These are phyloP conservation scores for Lutjanus campechanus DNA, from an alignment of 2,797 vertebrate species.

Conservation along the genomic window DNA sequence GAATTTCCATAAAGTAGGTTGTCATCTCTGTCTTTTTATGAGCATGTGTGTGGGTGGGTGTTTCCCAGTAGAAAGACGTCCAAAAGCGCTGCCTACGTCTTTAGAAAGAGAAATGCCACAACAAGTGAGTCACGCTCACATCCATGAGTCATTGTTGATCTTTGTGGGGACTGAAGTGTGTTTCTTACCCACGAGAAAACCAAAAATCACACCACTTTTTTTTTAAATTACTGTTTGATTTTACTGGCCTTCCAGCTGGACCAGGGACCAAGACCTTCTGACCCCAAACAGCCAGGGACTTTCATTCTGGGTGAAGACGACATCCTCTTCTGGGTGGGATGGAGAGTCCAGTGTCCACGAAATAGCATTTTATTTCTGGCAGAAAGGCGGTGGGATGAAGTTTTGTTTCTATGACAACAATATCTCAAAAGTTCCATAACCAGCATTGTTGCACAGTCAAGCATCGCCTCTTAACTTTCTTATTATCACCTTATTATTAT, in stretches of 20 bases:
- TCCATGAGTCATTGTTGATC: constrained; percentile 50
- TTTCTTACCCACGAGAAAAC: constrained; percentile 3
- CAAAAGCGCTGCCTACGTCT: constrained; percentile 50
- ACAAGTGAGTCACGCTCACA: constrained; percentile 56
- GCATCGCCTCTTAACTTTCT: no score
- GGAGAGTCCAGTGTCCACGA: no score
- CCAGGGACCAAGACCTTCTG: background rate
- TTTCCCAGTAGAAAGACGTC: constrained; percentile 59
- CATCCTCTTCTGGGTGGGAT: background rate
- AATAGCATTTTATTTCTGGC: no score
- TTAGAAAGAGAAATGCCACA: constrained; percentile 38
- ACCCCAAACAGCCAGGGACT: constrained; percentile 1
- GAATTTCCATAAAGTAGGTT: constrained; percentile 21
- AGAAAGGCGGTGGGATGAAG: no score
- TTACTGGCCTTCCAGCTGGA: background rate
- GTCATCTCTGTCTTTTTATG: constrained; percentile 23
- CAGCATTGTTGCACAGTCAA: no score
- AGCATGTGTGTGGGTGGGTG: constrained; percentile 51
- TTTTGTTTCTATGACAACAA: no score
- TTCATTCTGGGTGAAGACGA: background rate
- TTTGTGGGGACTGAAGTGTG: constrained; percentile 7
- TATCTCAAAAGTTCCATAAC: no score
- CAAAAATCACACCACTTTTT: background rate
- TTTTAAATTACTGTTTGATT: background rate
- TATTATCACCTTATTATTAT: no score